A percentile compares a stretch with the other conserved stretches of the same genome.
These are phyloP conservation scores for Anorthoa munda DNA, from an alignment of 2,888 invertebrate species.

Conservation along the genomic window DNA sequence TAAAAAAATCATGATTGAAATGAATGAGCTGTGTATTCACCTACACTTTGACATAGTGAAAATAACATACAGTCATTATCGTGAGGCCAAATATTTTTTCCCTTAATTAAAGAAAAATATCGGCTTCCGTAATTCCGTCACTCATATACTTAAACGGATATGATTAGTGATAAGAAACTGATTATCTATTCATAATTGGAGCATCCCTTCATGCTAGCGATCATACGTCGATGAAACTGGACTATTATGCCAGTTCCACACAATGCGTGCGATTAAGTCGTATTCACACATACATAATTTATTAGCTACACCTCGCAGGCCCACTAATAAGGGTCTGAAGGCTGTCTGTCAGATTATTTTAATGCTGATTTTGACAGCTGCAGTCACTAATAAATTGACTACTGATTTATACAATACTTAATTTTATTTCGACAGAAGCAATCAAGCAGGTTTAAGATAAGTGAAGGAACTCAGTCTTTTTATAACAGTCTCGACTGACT, in stretches of 20 bases:
- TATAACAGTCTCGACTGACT: not conserved
- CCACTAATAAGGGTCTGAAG: slow-evolving; percentile 54
- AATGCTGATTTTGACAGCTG: slow-evolving; percentile 55
- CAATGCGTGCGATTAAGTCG: slow-evolving; percentile 37
- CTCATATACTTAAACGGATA: slow-evolving; percentile 22
- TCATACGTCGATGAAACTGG: slow-evolving; percentile 26
- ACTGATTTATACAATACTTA: slow-evolving; percentile 31
- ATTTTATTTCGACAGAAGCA: slow-evolving; percentile 35
- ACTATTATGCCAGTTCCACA: slow-evolving; percentile 35
- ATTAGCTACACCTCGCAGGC: slow-evolving; percentile 35
- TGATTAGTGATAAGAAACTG: slow-evolving; percentile 27
- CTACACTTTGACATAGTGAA: slow-evolving; percentile 19
- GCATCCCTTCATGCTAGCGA: slow-evolving; percentile 37
- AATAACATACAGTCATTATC: slow-evolving; percentile 26
- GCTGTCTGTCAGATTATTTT: slow-evolving; percentile 56
- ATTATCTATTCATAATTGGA: slow-evolving; percentile 30
- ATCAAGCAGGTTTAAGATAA: slow-evolving; percentile 23
- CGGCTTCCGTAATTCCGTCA: slow-evolving; percentile 39
- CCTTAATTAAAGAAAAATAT: slow-evolving; percentile 42
- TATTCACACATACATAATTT: slow-evolving; percentile 44
- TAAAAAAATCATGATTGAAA: not conserved
- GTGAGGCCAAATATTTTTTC: slow-evolving; percentile 29
- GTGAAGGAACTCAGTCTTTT: slow-evolving; percentile 14
- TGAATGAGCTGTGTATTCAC: not conserved
- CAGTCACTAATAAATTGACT: slow-evolving; percentile 45